These are phyloP conservation scores for Tromatobia lineatoria DNA, from an alignment of 2,888 invertebrate species.

Conservation along the genomic window DNA sequence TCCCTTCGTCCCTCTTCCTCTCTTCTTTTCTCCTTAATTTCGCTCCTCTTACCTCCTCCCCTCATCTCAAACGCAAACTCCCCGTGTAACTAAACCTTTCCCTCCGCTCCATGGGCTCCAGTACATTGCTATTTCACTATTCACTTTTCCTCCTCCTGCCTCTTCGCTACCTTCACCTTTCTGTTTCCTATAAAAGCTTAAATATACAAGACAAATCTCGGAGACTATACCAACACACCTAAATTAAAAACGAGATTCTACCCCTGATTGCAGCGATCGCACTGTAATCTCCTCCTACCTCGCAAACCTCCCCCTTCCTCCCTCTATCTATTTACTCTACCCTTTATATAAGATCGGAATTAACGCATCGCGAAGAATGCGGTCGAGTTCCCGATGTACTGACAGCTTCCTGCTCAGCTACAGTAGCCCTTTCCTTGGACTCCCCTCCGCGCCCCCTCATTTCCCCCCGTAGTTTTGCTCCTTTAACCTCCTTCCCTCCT, in stretches of 20 bases:
- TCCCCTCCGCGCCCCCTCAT: not conserved
- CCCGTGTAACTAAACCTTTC: slow-evolving; percentile 13
- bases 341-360: slow-evolving; percentile 61
- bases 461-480: not conserved
- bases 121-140: slow-evolving; percentile 9
- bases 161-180: slow-evolving; percentile 16
- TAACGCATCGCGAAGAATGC: slow-evolving; percentile 70
- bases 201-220: too few species aligned
- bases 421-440: slow-evolving; percentile 16
- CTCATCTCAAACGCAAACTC: not conserved
- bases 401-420: slow-evolving; percentile 62
- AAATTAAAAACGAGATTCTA: not conserved
- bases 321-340: not conserved
- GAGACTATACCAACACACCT: too few species aligned
- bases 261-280: not conserved
- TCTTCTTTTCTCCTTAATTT: not conserved
- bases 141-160: not conserved
- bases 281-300: not conserved
- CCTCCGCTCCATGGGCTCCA: slow-evolving; percentile 11
- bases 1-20: slow-evolving; percentile 15
- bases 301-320: not conserved
- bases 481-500: not conserved
- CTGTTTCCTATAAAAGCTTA: slow-evolving; percentile 17
- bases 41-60: not conserved
- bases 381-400: slow-evolving; percentile 65